Evolutionary conservation across 2,113 vertebrate genomes (phyloP).

Genomic region (Phrynocephalus versicolor): DNA sequence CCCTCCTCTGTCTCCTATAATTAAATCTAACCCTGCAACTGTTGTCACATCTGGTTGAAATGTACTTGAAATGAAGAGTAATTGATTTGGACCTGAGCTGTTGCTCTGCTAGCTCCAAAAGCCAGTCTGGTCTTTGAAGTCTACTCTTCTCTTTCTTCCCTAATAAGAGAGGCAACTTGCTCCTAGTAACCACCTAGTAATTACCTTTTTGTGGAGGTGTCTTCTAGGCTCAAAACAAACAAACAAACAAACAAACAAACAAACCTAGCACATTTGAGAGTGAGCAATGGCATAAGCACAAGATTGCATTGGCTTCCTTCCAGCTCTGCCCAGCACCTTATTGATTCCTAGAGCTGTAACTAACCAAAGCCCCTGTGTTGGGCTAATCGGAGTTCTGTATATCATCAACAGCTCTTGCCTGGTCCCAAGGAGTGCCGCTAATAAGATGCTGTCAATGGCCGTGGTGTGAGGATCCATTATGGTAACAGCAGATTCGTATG

Average conservation of each 20-base stretch:
- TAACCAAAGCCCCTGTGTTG: background rate
- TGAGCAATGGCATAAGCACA: background rate
- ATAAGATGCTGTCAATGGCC: background rate
- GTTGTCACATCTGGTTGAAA: background rate
- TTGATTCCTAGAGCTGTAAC: background rate
- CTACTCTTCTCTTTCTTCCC: background rate
- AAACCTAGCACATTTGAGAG: background rate
- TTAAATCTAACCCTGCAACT: background rate
- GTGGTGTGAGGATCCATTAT: background rate
- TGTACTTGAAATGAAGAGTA: background rate
- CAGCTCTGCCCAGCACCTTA: background rate
- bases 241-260: no score
- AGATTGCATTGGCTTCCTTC: background rate
- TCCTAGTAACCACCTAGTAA: background rate
- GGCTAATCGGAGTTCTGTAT: slow-evolving; percentile 23
- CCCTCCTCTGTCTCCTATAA: background rate
- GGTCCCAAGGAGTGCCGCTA: slow-evolving; percentile 10
- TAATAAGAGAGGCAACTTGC: background rate
- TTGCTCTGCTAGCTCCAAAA: background rate
- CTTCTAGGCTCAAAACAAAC: background rate
- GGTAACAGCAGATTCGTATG: background rate
- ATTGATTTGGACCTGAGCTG: background rate
- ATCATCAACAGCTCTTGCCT: slow-evolving; percentile 12
- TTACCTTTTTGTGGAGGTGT: background rate
- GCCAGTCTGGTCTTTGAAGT: background rate